These are phyloP conservation scores for Stichodactyla mertensii DNA, from an alignment of 64 coral and sea anemone species.

Conservation along the genomic window DNA sequence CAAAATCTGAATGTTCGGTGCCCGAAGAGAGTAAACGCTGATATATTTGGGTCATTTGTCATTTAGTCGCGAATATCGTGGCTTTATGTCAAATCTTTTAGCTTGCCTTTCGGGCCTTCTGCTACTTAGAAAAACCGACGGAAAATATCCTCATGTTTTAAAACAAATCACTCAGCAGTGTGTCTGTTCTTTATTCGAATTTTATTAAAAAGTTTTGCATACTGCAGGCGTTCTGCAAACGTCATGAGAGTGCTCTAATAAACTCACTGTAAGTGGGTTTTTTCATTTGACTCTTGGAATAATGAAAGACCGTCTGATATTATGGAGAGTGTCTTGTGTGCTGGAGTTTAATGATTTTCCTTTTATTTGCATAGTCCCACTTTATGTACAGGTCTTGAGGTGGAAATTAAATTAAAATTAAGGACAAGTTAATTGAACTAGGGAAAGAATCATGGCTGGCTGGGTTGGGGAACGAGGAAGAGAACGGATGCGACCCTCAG, in stretches of 20 bases:
- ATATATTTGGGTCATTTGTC: neutral
- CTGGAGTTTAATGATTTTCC: neutral
- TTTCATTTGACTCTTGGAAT: neutral
- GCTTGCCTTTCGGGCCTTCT: neutral
- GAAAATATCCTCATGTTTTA: neutral
- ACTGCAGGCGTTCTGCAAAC: neutral
- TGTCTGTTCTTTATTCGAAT: neutral
- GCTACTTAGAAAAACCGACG: neutral
- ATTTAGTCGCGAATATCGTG: neutral
- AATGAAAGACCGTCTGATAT: neutral
- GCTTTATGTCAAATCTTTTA: neutral
- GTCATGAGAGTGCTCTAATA: neutral
- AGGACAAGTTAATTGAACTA: neutral
- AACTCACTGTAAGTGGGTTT: neutral
- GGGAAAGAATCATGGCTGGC: neutral
- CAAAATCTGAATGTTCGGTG: neutral
- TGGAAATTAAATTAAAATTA: neutral
- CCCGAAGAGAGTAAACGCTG: neutral
- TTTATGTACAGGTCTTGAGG: neutral
- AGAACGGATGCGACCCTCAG: neutral
- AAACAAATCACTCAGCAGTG: slow-evolving; percentile 9
- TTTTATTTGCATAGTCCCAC: neutral
- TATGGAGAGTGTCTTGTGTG: neutral
- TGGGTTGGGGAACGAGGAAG: neutral
- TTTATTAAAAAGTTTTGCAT: neutral